Base-by-base conservation (phyloP, 1,140 invertebrate species). In the Nasonia giraulti region DNA sequence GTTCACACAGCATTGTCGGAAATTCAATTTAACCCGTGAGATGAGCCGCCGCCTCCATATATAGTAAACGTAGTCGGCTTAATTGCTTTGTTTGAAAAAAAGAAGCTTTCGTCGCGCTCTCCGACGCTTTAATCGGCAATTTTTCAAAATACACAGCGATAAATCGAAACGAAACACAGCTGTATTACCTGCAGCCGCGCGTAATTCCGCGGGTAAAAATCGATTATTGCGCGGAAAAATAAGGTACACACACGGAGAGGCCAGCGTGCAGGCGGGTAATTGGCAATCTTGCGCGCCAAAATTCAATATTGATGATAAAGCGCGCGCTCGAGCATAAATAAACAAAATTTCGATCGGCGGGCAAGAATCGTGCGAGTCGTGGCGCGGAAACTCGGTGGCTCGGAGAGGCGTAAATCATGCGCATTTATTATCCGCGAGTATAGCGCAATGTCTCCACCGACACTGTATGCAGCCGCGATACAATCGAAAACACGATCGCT, bases 401-500 rank as follows among this genome's bases (percentile, higher is more conserved):
- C 27, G 44, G 37, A 11, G 2, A 37, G 33, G 33, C 75, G 50
- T 84, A 80, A 80, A 84, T 80, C 77, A 80, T 55, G 75, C 50
- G 50, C 83, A 66, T 84, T 80, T 80, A 75, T 80, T 50, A 84
- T 3, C 3, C 8, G 76, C 74, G 27, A 3, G 10, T 37, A 23
- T 11, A n/a, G 66, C 8, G 23, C 47, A 23, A 31, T 31, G 33
- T 74, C 73, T 84, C 80, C 85, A 73, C 47, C 20, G n/a, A 7
- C 40, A 8, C 40, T 44, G 10, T 7, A 10, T 44, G 10, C 40
- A 27, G 10, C 40, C 83, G 86, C 80, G 82, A 86, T 87, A 86
- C 83, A 89, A 89, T 89, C 86, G 55, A 33, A 69, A 85, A 88
- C 85, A 87, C 86, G 87, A 88, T 88, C 82, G n/a, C 85, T 84